phyloP scores from a whole-genome alignment of 2,888 invertebrate species.

The Spodoptera littoralis region DNA sequence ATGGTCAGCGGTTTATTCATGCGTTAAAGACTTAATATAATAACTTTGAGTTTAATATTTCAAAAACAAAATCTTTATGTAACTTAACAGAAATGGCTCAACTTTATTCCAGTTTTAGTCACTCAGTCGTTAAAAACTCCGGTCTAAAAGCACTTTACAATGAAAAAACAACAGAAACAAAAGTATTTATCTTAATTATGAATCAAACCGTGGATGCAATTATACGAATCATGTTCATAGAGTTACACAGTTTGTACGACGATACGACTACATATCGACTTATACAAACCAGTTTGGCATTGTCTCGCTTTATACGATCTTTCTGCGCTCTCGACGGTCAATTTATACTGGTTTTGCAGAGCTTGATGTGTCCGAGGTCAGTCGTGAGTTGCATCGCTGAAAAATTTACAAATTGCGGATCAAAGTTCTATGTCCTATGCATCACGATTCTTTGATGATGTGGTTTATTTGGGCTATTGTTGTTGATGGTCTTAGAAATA shows the following conservation, averaged over 20 bases:
- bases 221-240: conserved; percentile 43
- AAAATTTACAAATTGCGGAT: conserved; percentile 58
- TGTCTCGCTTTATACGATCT: too few species aligned
- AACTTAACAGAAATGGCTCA: too few species aligned
- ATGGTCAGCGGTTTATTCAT: too few species aligned
- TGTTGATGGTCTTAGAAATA: too few species aligned
- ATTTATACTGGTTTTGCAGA: too few species aligned
- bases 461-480: neutral
- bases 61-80: too few species aligned
- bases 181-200: conserved; percentile 57
- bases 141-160: conserved; percentile 25
- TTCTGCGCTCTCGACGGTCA: too few species aligned
- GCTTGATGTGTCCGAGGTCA: conserved; percentile 47
- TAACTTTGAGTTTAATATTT: too few species aligned
- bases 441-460: conserved; percentile 61
- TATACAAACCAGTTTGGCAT: too few species aligned
- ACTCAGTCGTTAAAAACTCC: neutral
- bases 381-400: conserved; percentile 53
- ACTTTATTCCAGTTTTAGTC: neutral
- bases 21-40: too few species aligned
- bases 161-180: conserved; percentile 43
- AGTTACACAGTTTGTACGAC: conserved; percentile 24
- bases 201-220: conserved; percentile 56
- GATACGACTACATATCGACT: conserved; percentile 3
- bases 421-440: conserved; percentile 67